phyloP scores from a whole-genome alignment of 2,888 invertebrate species.

The Plusia festucae region DNA sequence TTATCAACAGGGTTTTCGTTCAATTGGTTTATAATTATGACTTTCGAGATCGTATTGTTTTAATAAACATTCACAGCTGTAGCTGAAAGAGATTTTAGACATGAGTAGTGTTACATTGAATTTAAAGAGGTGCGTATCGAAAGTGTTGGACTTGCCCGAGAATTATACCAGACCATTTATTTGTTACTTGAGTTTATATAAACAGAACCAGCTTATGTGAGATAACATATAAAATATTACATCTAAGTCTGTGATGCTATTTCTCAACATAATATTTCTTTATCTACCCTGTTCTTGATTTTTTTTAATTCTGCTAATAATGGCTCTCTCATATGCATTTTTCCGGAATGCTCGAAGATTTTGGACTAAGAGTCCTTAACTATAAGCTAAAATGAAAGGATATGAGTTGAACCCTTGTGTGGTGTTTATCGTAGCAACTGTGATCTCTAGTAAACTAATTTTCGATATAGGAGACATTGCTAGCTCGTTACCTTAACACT shows the following conservation, averaged over 20 bases:
- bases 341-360: no score
- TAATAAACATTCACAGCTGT: constrained; percentile 1
- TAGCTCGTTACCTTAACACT: no score
- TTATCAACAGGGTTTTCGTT: background rate
- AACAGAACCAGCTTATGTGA: no score
- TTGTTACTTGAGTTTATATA: no score
- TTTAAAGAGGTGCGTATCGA: background rate
- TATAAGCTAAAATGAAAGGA: no score
- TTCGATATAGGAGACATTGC: background rate
- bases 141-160: background rate
- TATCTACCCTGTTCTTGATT: no score
- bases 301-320: no score
- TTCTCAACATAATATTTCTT: no score
- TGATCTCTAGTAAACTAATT: background rate
- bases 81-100: background rate
- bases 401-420: background rate
- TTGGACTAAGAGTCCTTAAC: no score
- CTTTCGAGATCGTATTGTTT: background rate
- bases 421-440: background rate
- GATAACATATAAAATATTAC: no score
- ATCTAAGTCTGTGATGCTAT: no score
- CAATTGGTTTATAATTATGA: constrained; percentile 8
- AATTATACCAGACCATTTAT: background rate
- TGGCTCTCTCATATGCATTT: no score
- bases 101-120: background rate